These are phyloP conservation scores for Micromussa lordhowensis DNA, from an alignment of 92 coral and sea anemone species.

Conservation along the genomic window DNA sequence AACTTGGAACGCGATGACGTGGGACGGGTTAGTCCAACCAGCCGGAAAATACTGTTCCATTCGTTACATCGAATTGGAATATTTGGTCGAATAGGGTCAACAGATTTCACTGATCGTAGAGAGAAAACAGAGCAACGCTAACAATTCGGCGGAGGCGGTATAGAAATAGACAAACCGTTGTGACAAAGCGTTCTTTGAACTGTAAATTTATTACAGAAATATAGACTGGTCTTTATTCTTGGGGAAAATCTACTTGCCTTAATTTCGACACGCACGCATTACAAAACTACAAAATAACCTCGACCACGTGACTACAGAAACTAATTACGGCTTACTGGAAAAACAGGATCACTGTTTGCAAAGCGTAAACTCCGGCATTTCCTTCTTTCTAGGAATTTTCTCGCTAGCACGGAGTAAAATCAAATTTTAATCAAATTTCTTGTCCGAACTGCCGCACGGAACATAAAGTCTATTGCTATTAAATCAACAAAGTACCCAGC, in stretches of 20 bases:
- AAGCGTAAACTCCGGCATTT: background rate
- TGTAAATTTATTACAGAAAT: constrained; percentile 23
- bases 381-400: background rate
- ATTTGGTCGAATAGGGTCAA: too few species aligned
- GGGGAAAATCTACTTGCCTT: background rate
- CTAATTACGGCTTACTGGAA: background rate
- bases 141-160: too few species aligned
- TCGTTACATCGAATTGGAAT: too few species aligned
- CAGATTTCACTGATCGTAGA: too few species aligned
- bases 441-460: background rate
- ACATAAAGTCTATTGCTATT: background rate
- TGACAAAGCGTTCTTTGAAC: background rate
- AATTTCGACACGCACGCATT: background rate
- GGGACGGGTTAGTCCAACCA: too few species aligned
- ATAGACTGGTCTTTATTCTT: background rate
- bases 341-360: background rate
- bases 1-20: too few species aligned
- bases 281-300: background rate
- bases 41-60: too few species aligned
- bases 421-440: background rate
- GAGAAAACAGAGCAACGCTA: too few species aligned
- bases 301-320: background rate
- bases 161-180: background rate
- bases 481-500: background rate
- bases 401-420: background rate